These are phyloP conservation scores for Labeo catla DNA, from an alignment of 2,113 vertebrate species.

Conservation along the genomic window DNA sequence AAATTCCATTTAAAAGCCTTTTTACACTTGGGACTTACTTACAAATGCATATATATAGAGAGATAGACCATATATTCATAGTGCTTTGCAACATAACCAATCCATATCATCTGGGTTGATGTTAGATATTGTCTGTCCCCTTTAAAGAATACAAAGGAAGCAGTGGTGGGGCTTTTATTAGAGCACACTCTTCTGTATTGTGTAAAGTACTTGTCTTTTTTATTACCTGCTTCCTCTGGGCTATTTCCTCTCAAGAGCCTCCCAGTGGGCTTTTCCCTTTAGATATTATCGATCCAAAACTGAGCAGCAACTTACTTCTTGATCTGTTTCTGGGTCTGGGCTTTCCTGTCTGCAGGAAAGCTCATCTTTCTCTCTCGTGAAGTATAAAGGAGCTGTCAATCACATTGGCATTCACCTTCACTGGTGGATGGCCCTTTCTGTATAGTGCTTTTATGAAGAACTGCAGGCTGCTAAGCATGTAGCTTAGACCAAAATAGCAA, in stretches of 20 bases:
- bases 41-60: neutral
- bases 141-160: neutral
- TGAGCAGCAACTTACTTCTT: slow-evolving; percentile 46
- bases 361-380: slow-evolving; percentile 30
- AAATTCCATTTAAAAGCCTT: neutral
- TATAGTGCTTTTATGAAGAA: slow-evolving; percentile 37
- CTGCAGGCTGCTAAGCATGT: neutral
- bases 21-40: neutral
- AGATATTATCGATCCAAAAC: slow-evolving; percentile 45
- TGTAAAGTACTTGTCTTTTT: slow-evolving; percentile 24
- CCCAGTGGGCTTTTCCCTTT: slow-evolving; percentile 45
- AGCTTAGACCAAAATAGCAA: slow-evolving; percentile 3
- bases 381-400: slow-evolving; percentile 46
- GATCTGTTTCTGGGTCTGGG: slow-evolving; percentile 25
- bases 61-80: neutral
- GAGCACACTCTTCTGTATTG: slow-evolving; percentile 26
- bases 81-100: neutral
- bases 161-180: slow-evolving; percentile 7
- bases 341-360: slow-evolving; percentile 35
- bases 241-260: slow-evolving; percentile 47
- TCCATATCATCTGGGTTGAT: neutral
- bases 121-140: neutral
- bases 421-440: slow-evolving; percentile 18
- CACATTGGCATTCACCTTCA: slow-evolving; percentile 32
- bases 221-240: slow-evolving; percentile 39